A percentile compares a stretch with the other conserved stretches of the same genome.
Evolutionary conservation across 2,888 invertebrate genomes (phyloP).

Genomic region (Trichogramma evanescens): DNA sequence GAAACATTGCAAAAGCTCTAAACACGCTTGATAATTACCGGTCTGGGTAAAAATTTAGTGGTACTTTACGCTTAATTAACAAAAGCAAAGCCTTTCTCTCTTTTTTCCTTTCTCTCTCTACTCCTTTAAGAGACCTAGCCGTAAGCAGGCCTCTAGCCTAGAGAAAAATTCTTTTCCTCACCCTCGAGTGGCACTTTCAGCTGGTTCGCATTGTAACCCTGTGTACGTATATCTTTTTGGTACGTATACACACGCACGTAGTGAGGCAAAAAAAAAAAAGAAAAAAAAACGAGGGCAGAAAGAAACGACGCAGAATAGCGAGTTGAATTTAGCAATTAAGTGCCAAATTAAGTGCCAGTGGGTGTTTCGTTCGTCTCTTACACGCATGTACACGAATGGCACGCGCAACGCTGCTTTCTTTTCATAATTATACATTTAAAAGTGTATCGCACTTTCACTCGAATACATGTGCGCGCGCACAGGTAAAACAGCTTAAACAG

Average conservation of each 20-base stretch:
- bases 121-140: neutral
- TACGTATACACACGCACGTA: neutral
- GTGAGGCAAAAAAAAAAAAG: neutral
- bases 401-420: too few species aligned
- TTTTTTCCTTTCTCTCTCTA: neutral
- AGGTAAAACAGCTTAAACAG: too few species aligned
- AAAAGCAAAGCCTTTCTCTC: constrained; percentile 21
- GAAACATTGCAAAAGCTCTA: constrained; percentile 17
- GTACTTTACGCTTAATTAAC: constrained; percentile 32
- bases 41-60: constrained; percentile 26
- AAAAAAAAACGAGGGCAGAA: neutral
- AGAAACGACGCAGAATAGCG: too few species aligned
- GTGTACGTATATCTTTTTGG: neutral
- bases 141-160: too few species aligned
- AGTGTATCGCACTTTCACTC: too few species aligned
- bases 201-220: too few species aligned
- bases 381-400: too few species aligned
- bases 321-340: constrained; percentile 10
- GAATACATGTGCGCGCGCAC: too few species aligned
- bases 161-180: too few species aligned
- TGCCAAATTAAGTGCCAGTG: constrained; percentile 7
- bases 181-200: too few species aligned
- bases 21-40: constrained; percentile 27
- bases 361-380: neutral
- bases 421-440: too few species aligned